Conservation (phyloP, 1,140 invertebrate genomes). For the Temnothorax curvispinosus region DNA sequence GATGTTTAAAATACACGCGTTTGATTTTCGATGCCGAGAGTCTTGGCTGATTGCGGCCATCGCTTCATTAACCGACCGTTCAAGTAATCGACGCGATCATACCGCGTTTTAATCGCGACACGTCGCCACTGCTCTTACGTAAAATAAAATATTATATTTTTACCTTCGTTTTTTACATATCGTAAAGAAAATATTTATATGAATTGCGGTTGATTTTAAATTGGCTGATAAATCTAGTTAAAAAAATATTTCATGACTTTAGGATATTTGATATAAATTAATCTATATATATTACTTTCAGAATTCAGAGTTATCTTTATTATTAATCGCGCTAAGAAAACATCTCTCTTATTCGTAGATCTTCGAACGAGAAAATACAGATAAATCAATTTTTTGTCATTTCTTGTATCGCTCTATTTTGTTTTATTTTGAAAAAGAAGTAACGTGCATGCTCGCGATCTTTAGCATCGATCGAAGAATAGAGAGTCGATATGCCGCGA, state of each 20-base stretch:
- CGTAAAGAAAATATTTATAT: not conserved
- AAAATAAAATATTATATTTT: slow-evolving; percentile 16
- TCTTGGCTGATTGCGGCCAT: slow-evolving; percentile 64
- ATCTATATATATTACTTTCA: not conserved
- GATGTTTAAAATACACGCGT: slow-evolving; percentile 54
- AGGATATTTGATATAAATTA: not conserved
- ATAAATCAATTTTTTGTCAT: not conserved
- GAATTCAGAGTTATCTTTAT: not conserved
- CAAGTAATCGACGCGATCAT: slow-evolving; percentile 41
- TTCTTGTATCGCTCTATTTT: not conserved
- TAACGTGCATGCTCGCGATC: slow-evolving; percentile 50
- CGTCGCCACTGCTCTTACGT: slow-evolving; percentile 1
- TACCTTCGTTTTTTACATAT: not conserved
- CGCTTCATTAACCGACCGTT: slow-evolving; percentile 67
- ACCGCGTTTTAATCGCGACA: slow-evolving; percentile 20
- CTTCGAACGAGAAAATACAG: not conserved
- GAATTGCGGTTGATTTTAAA: not conserved
- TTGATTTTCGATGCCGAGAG: slow-evolving; percentile 61
- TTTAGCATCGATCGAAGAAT: slow-evolving; percentile 57
- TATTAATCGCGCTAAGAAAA: not conserved
- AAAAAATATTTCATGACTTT: not conserved
- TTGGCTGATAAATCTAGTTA: not conserved
- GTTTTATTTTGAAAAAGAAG: slow-evolving; percentile 7
- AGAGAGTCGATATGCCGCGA: slow-evolving; percentile 59
- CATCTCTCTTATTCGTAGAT: not conserved